A percentile compares a stretch with the other conserved stretches of the same genome.
These are phyloP conservation scores for Caenorhabditis parvicauda DNA, from an alignment of 2,888 invertebrate genomes.

Conservation along the genomic window DNA sequence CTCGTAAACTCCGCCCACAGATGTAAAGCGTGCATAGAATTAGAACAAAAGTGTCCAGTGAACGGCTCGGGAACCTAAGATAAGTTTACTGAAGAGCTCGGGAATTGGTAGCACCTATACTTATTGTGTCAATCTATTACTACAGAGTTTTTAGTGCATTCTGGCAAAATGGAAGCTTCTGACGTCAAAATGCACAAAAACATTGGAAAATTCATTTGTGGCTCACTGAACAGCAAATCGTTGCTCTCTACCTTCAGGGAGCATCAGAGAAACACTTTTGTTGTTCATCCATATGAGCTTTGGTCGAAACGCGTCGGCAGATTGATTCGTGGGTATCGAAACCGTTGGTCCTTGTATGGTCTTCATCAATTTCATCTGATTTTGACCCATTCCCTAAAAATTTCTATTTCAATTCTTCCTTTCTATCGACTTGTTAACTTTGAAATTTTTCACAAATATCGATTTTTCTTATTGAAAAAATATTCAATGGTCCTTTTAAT, in stretches of 20 bases:
- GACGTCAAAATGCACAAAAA: slow-evolving; percentile 6
- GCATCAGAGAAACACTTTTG: slow-evolving; percentile 85
- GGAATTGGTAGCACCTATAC: no score
- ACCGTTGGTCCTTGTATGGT: slow-evolving; percentile 74
- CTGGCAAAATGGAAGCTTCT: no score
- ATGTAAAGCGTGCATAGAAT: no score
- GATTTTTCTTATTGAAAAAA: background rate
- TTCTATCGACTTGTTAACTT: no score
- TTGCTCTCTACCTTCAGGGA: slow-evolving; percentile 88
- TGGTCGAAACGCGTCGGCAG: slow-evolving; percentile 67
- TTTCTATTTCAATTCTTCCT: background rate
- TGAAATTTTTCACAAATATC: no score
- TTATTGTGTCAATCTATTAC: no score
- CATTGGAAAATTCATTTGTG: background rate
- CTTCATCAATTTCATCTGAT: slow-evolving; percentile 91
- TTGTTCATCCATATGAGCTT: slow-evolving; percentile 92
- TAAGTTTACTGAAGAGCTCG: background rate
- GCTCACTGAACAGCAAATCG: slow-evolving; percentile 47
- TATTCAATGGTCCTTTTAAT: background rate
- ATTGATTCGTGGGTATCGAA: slow-evolving; percentile 17
- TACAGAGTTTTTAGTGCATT: no score
- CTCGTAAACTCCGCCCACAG: no score
- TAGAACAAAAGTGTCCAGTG: no score
- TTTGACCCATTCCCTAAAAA: slow-evolving; percentile 92
- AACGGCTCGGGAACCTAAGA: no score